Evolutionary conservation across 23 tunicate species (phyloP).

Genomic region (Halocynthia roretzi): DNA sequence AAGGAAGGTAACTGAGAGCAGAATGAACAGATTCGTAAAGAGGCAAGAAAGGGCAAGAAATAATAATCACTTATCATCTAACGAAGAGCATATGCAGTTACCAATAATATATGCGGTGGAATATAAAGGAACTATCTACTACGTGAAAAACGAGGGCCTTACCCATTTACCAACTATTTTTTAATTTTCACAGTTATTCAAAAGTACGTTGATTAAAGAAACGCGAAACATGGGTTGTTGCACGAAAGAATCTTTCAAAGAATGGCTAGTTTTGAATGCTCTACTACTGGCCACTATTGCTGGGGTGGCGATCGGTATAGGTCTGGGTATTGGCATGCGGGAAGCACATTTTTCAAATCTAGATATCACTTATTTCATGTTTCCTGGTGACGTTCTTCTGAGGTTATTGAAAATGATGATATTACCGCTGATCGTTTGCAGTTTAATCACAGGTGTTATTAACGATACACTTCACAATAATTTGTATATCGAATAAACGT

Average conservation of each 20-base stretch:
- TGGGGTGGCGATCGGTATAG: constrained; percentile 79
- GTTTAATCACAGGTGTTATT: constrained; percentile 73
- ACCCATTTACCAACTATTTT: too few relatives aligned
- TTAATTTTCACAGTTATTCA: too few relatives aligned
- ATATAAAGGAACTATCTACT: too few relatives aligned
- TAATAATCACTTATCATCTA: too few relatives aligned
- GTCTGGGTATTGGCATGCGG: constrained; percentile 76
- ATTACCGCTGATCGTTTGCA: constrained; percentile 88
- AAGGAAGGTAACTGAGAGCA: too few relatives aligned
- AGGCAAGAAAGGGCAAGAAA: too few relatives aligned
- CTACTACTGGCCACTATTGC: constrained; percentile 67
- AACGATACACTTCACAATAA: neutral
- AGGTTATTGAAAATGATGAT: constrained; percentile 92
- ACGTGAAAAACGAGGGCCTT: too few relatives aligned
- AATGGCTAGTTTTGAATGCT: constrained; percentile 40
- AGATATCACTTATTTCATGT: constrained; percentile 68
- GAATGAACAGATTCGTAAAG: too few relatives aligned
- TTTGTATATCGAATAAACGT: too few relatives aligned
- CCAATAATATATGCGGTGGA: too few relatives aligned
- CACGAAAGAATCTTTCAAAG: constrained; percentile 32
- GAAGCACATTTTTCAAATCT: constrained; percentile 61
- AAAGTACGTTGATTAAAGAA: too few relatives aligned
- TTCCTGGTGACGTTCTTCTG: constrained; percentile 92
- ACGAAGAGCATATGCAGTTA: too few relatives aligned
- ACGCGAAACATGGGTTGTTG: constrained; percentile 25